Percentiles rank a stretch among this genome's conserved stretches.
phyloP scores from a whole-genome alignment of 1,140 invertebrate species.

The Dendrolimus kikuchii region DNA sequence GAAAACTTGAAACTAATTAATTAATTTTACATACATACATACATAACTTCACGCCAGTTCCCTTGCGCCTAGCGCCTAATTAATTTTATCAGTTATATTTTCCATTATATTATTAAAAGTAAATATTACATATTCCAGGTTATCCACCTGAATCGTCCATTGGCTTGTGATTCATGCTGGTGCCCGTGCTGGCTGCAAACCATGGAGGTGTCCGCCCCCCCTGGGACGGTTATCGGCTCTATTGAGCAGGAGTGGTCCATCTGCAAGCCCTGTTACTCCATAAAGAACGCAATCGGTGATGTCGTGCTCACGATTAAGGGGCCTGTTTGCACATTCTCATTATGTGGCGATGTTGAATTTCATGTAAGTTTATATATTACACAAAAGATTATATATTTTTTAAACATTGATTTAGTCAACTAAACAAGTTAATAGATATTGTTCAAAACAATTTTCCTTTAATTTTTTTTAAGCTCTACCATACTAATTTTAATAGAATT shows the following conservation, averaged over 20 bases:
- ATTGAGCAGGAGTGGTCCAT: slow-evolving; percentile 91
- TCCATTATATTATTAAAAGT: not conserved
- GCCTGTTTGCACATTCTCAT: slow-evolving; percentile 84
- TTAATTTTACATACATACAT: too few species aligned
- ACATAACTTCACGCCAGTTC: too few species aligned
- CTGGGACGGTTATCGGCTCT: slow-evolving; percentile 81
- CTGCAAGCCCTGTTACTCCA: slow-evolving; percentile 82
- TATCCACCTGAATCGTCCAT: slow-evolving; percentile 82
- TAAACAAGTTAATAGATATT: not conserved
- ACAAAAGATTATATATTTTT: not conserved
- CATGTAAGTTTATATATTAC: slow-evolving; percentile 67
- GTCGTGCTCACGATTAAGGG: slow-evolving; percentile 88
- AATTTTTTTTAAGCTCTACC: too few species aligned
- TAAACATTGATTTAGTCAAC: too few species aligned
- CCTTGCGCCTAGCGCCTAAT: too few species aligned
- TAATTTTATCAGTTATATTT: too few species aligned
- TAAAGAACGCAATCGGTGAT: slow-evolving; percentile 84
- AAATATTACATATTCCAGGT: slow-evolving; percentile 42
- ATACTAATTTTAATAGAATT: too few species aligned
- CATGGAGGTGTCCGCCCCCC: slow-evolving; percentile 82
- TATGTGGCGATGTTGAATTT: slow-evolving; percentile 87
- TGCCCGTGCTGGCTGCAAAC: slow-evolving; percentile 91
- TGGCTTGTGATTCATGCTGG: slow-evolving; percentile 84
- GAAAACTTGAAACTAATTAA: too few species aligned
- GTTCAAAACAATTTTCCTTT: too few species aligned